These are phyloP conservation scores for Microplitis manilae DNA, from an alignment of 2,888 invertebrate species.

Conservation along the genomic window DNA sequence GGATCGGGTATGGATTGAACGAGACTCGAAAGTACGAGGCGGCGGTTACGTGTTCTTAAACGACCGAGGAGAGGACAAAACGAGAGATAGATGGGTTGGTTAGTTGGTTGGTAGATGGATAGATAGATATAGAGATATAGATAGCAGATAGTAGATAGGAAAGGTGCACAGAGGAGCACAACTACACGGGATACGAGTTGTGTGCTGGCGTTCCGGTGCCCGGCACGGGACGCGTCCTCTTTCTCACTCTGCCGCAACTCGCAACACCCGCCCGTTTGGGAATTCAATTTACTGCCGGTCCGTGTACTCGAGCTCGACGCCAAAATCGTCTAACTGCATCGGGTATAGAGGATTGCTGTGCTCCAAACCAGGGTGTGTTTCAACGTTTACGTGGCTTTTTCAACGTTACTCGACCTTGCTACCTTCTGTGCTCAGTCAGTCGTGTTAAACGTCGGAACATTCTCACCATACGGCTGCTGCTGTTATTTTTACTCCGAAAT, in stretches of 20 bases:
- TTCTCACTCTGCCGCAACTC: conserved; percentile 47
- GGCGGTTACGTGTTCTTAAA: neutral
- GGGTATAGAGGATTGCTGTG: conserved; percentile 1
- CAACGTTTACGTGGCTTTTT: conserved; percentile 29
- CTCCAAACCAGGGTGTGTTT: conserved; percentile 29
- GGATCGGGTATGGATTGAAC: conserved; percentile 14
- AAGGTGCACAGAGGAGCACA: conserved; percentile 23
- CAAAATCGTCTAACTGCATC: conserved; percentile 53
- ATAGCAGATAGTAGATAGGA: neutral
- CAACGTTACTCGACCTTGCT: conserved; percentile 13
- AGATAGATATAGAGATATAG: neutral
- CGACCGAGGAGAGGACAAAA: conserved; percentile 22
- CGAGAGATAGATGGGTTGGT: conserved; percentile 26
- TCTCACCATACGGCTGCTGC: conserved; percentile 16
- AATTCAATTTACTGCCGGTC: conserved; percentile 67
- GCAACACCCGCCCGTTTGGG: conserved; percentile 72
- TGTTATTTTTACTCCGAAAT: neutral
- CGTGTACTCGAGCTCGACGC: conserved; percentile 54
- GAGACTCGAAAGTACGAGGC: conserved; percentile 27
- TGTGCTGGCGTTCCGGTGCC: conserved; percentile 64
- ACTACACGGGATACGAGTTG: conserved; percentile 18
- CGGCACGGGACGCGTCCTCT: conserved; percentile 65
- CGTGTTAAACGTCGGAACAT: conserved; percentile 9
- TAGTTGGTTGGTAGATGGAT: neutral
- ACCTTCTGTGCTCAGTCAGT: neutral